A percentile compares a stretch with the other conserved stretches of the same genome.
Evolutionary conservation across 1,140 invertebrate species (phyloP).

Genomic region (Venustaconcha ellipsiformis): DNA sequence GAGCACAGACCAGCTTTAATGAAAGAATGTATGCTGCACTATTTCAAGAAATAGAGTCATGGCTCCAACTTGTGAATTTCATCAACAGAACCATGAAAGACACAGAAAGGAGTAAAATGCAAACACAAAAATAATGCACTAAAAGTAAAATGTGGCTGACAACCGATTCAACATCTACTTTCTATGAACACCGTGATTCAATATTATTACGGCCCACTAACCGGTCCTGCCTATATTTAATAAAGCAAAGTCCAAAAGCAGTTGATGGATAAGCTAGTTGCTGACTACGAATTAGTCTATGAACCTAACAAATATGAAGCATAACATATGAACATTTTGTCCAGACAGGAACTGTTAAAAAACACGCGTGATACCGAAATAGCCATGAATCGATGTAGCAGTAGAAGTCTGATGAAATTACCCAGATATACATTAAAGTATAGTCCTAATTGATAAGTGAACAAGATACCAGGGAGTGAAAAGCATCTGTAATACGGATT

Average conservation of each 20-base stretch:
- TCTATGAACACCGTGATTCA: constrained; percentile 36
- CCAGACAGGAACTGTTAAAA: not conserved
- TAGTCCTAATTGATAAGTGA: constrained; percentile 42
- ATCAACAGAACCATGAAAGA: constrained; percentile 62
- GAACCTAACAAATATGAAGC: constrained; percentile 1
- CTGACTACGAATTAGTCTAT: not conserved
- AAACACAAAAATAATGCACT: constrained; percentile 68
- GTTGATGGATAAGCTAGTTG: constrained; percentile 1
- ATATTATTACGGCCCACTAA: constrained; percentile 30
- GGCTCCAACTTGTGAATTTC: constrained; percentile 55
- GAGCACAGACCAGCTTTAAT: constrained; percentile 65
- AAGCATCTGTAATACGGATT: constrained; percentile 19
- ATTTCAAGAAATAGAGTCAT: not conserved
- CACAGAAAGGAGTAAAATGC: constrained; percentile 61
- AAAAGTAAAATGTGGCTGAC: constrained; percentile 31
- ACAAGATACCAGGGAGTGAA: constrained; percentile 43
- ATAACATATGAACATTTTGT: not conserved
- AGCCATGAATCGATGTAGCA: constrained; percentile 36
- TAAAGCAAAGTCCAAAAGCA: constrained; percentile 5
- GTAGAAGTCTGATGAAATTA: constrained; percentile 42
- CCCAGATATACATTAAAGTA: constrained; percentile 35
- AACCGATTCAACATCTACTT: constrained; percentile 19
- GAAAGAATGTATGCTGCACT: constrained; percentile 54
- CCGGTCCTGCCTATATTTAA: constrained; percentile 6
- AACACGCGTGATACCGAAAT: constrained; percentile 20